Conservation (phyloP, 2,797 vertebrate genomes). For the Poeciliopsis turneri region DNA sequence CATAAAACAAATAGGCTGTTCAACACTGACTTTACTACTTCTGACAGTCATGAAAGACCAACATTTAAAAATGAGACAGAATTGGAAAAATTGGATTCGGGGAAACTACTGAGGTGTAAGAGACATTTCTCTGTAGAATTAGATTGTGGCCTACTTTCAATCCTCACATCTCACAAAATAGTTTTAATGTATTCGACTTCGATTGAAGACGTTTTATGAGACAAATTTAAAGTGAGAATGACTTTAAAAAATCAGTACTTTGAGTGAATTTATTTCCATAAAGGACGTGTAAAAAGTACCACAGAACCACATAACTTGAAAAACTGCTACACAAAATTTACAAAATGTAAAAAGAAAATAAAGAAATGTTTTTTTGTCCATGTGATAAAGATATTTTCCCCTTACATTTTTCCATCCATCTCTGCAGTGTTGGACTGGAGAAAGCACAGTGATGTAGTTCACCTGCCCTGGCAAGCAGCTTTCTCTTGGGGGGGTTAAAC, state of each 20-base stretch:
- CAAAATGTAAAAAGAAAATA: neutral
- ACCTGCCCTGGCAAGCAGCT: constrained; percentile 56
- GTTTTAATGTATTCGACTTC: neutral
- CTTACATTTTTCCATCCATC: neutral
- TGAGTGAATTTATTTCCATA: constrained; percentile 42
- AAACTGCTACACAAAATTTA: neutral
- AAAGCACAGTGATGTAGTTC: constrained; percentile 33
- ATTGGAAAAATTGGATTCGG: constrained; percentile 64
- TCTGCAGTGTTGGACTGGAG: constrained; percentile 12
- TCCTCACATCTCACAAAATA: constrained; percentile 3
- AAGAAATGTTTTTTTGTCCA: neutral
- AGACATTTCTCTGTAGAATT: constrained; percentile 24
- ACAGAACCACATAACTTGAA: constrained; percentile 38
- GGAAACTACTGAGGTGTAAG: constrained; percentile 41
- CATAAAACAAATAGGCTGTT: neutral
- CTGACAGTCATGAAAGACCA: constrained; percentile 66
- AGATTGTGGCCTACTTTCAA: constrained; percentile 8
- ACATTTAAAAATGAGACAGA: constrained; percentile 62
- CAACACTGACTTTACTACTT: constrained; percentile 38
- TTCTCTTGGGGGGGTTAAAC: constrained; percentile 53
- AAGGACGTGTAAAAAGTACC: constrained; percentile 44
- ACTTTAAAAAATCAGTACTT: constrained; percentile 1
- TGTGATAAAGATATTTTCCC: neutral
- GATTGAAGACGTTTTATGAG: neutral
- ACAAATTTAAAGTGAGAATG: neutral